Evolutionary conservation across 2,888 invertebrate species (phyloP), one percentile per base, ranked within the genome.

Genomic region (Drosophila villosipedis): DNA sequence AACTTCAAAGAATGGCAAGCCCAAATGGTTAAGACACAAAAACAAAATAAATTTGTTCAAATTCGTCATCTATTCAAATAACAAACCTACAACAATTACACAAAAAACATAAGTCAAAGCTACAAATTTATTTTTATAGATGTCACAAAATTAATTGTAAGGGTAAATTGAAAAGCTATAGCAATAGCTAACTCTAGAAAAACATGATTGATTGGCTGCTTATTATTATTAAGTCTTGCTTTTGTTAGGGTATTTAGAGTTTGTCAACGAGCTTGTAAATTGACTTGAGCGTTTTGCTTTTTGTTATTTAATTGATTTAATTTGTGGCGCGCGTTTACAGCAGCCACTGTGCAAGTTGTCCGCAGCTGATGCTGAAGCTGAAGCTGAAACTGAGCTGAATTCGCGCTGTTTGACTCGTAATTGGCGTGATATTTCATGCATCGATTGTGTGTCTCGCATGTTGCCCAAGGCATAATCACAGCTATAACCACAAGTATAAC

Each of bases 371-470:
- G 30, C 30, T 66, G 6, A 30, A 30, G 30, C 30, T 6, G 7
- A 3, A 14, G 22, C 57, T 66, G 19, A 33, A 37, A 35, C 50
- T 60, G 9, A 49, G 66, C n/a, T 59, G 19, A 54, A 50, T 33
- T 30, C 53, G 70, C n/a, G 68, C 55, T 73, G 73, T 59, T 54
- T 14, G 70, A 64, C 69, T 49, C 72, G 73, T 84, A 82, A 88
- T 87, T 86, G 85, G 83, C 78, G 85, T 77, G 83, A 85, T 86
- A 85, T 87, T 85, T 85, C 85, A 83, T 82, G 84, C 84, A 78
- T 78, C 68, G 83, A 80, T 70, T 73, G 68, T 25, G 28, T 37
- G 57, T 57, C 53, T 25, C 72, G 68, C 64, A 47, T 61, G 76
- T 68, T 64, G 78, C 69, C 69, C 69, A 76, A 68, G 72, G 78